phyloP scores from a whole-genome alignment of 30 jellyfish, hydroid and myxozoan species.

The Turritopsis rubra region DNA sequence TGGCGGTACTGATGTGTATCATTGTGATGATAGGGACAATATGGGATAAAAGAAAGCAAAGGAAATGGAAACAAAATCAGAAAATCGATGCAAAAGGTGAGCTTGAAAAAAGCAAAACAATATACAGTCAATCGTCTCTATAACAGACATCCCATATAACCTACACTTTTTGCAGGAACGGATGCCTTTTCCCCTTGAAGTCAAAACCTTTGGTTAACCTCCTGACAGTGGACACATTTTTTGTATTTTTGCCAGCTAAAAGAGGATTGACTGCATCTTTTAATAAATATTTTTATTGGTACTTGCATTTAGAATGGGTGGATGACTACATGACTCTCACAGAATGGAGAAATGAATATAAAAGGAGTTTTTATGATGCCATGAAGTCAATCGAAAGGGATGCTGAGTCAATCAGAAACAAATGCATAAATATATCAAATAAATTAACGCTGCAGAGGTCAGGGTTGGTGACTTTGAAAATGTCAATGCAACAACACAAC shows the following conservation, averaged over 20 bases:
- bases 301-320: neutral
- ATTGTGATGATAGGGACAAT: neutral
- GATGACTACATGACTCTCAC: neutral
- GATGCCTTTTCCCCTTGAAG: no score
- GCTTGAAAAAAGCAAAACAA: neutral
- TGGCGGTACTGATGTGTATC: neutral
- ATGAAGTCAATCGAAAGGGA: constrained; percentile 6
- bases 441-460: neutral
- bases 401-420: neutral
- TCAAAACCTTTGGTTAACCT: no score
- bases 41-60: constrained; percentile 17
- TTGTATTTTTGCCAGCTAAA: no score
- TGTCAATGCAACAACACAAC: neutral
- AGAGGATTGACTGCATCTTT: neutral
- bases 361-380: neutral
- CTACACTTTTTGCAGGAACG: no score
- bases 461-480: neutral
- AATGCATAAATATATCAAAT: neutral
- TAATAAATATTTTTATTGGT: neutral
- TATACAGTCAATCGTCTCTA: no score
- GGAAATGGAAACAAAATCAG: neutral
- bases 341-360: constrained; percentile 9
- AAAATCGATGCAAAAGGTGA: neutral
- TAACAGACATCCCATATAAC: no score
- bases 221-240: no score